Percentiles rank a stretch among this genome's conserved stretches.
phyloP scores from a whole-genome alignment of 2,888 invertebrate species.

The Chymomyza fuscimana region DNA sequence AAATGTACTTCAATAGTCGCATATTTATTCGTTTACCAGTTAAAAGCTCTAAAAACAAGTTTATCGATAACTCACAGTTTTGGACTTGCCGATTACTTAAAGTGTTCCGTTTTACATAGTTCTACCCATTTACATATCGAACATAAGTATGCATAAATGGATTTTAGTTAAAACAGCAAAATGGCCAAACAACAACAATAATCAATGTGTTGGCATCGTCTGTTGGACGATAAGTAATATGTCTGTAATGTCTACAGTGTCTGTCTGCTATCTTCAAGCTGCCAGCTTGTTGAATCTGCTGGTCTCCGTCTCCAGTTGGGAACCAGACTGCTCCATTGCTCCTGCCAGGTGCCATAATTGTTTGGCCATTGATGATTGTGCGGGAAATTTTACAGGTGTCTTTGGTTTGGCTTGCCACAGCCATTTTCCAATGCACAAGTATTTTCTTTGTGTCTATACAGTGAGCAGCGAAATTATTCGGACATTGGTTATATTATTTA shows the following conservation, averaged over 20 bases:
- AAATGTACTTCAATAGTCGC: too few species aligned
- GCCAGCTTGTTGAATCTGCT: not conserved
- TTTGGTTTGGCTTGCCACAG: slow-evolving; percentile 16
- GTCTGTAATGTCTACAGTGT: slow-evolving; percentile 18
- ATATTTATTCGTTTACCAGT: too few species aligned
- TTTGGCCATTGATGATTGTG: slow-evolving; percentile 11
- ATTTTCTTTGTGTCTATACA: slow-evolving; percentile 7
- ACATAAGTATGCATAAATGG: slow-evolving; percentile 31
- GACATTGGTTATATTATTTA: too few species aligned
- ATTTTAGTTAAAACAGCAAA: slow-evolving; percentile 64
- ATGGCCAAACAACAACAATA: slow-evolving; percentile 60
- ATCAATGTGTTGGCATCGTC: slow-evolving; percentile 63
- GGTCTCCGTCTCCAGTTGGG: not conserved
- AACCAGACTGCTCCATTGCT: not conserved
- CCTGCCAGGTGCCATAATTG: slow-evolving; percentile 60
- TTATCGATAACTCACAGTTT: not conserved
- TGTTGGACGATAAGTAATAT: slow-evolving; percentile 61
- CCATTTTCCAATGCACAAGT: slow-evolving; percentile 6
- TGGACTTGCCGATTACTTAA: not conserved
- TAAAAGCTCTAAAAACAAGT: too few species aligned
- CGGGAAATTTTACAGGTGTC: slow-evolving; percentile 39
- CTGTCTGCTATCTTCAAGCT: not conserved
- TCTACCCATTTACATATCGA: not conserved
- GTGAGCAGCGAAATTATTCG: too few species aligned
- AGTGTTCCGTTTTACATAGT: too few species aligned